Evolutionary conservation across 2,113 vertebrate genomes (phyloP).

Genomic region (Rhadina sibilatrix): DNA sequence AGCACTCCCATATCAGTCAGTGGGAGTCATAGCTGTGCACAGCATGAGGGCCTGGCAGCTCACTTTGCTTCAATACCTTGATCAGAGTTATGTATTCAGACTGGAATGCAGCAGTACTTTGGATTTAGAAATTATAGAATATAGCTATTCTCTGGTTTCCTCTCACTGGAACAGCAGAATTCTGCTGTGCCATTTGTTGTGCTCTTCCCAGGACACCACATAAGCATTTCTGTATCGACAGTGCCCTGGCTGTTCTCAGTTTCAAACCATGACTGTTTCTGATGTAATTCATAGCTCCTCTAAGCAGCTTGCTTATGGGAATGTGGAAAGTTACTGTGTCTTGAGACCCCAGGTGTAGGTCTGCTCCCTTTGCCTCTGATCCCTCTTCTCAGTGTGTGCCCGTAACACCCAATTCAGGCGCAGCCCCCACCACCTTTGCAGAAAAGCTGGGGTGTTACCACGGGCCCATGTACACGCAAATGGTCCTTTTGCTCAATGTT

Average conservation of each 20-base stretch:
- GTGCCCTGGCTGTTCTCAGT: not conserved
- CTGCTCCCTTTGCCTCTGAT: not conserved
- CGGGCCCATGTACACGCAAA: not conserved
- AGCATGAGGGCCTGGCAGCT: not conserved
- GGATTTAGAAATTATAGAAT: not conserved
- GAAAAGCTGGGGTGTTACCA: not conserved
- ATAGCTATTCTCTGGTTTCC: not conserved
- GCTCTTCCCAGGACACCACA: not conserved
- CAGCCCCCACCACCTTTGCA: not conserved
- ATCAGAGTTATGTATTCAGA: not conserved
- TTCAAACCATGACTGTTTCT: not conserved
- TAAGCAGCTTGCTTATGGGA: not conserved
- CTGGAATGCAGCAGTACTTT: not conserved
- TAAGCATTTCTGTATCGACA: not conserved
- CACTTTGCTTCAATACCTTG: not conserved
- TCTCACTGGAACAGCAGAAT: not conserved
- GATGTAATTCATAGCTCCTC: not conserved
- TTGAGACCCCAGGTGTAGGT: not conserved
- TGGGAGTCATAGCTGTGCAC: not conserved
- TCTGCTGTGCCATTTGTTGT: not conserved
- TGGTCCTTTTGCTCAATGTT: not conserved
- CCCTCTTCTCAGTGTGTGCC: not conserved
- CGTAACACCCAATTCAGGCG: fast-evolving
- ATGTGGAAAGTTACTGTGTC: not conserved
- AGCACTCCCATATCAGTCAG: not conserved